phyloP scores from a whole-genome alignment of 2,888 invertebrate species.

The Hypselothyrea guttata region DNA sequence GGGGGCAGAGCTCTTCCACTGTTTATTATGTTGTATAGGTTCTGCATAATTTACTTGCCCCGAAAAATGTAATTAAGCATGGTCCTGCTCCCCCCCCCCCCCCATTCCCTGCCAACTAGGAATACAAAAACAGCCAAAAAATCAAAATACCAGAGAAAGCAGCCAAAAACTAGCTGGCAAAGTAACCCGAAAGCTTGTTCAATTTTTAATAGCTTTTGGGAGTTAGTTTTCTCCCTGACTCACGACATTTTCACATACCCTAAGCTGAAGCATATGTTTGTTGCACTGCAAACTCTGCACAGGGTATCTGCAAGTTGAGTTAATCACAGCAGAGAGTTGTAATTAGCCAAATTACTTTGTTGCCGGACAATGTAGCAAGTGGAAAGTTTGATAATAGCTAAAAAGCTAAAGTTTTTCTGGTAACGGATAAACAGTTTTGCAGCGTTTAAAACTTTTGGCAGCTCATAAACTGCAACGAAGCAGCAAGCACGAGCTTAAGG shows the following conservation, averaged over 20 bases:
- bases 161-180: slow-evolving; percentile 33
- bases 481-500: background rate
- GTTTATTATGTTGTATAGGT: slow-evolving; percentile 67
- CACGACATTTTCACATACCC: no score
- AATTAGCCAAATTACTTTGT: slow-evolving; percentile 64
- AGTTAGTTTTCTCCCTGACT: slow-evolving; percentile 2
- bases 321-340: slow-evolving; percentile 42
- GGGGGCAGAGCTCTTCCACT: slow-evolving; percentile 30
- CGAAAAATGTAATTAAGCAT: slow-evolving; percentile 72
- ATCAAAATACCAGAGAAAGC: no score
- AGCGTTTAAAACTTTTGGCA: no score
- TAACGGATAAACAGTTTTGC: background rate
- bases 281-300: no score
- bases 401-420: background rate
- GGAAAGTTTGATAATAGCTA: slow-evolving; percentile 3
- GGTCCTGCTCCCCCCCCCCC: slow-evolving; percentile 23
- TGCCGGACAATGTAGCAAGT: slow-evolving; percentile 23
- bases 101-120: background rate
- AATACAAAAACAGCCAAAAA: slow-evolving; percentile 8
- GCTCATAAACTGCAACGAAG: background rate
- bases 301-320: background rate
- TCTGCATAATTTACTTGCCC: slow-evolving; percentile 69
- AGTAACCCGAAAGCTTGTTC: slow-evolving; percentile 29
- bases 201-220: slow-evolving; percentile 61
- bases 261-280: no score